Percentiles rank a stretch among this genome's conserved stretches.
Evolutionary conservation across 2,113 vertebrate species (phyloP).

Genomic region (Zapus hudsonius): DNA sequence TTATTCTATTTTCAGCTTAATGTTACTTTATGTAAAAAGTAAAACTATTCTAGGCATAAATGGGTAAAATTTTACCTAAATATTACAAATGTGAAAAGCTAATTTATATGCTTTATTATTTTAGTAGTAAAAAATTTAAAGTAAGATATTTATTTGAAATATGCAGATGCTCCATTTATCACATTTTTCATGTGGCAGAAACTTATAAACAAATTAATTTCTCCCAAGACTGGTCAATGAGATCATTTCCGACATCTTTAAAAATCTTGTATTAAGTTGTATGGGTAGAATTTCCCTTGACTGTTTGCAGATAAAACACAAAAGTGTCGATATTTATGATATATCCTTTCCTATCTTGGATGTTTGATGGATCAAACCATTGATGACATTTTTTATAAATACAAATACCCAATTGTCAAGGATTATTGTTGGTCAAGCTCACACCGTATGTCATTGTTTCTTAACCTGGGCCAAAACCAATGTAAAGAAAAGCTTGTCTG

Average conservation of each 20-base stretch:
- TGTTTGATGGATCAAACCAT: conserved; percentile 44
- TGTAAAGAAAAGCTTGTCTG: neutral
- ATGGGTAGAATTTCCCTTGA: neutral
- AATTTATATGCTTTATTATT: conserved; percentile 3
- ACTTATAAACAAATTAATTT: conserved; percentile 52
- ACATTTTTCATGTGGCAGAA: conserved; percentile 37
- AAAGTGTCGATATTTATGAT: neutral
- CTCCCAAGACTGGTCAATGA: neutral
- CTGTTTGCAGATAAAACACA: conserved; percentile 36
- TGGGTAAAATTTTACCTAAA: conserved; percentile 49
- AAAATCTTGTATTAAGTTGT: conserved; percentile 32
- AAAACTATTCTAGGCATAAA: conserved; percentile 31
- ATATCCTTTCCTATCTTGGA: neutral
- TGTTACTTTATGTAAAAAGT: conserved; percentile 60
- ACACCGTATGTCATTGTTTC: neutral
- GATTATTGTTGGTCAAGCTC: neutral
- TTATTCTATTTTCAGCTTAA: conserved; percentile 80
- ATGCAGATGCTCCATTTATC: conserved; percentile 46
- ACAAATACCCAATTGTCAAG: conserved; percentile 21
- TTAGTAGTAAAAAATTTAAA: conserved; percentile 28
- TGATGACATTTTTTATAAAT: conserved; percentile 38
- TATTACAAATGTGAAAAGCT: conserved; percentile 50
- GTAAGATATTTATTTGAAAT: conserved; percentile 51
- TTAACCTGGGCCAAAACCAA: neutral
- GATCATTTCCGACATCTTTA: conserved; percentile 31